Conservation (phyloP, 2,888 invertebrate genomes). For the Catocala fraxini region DNA sequence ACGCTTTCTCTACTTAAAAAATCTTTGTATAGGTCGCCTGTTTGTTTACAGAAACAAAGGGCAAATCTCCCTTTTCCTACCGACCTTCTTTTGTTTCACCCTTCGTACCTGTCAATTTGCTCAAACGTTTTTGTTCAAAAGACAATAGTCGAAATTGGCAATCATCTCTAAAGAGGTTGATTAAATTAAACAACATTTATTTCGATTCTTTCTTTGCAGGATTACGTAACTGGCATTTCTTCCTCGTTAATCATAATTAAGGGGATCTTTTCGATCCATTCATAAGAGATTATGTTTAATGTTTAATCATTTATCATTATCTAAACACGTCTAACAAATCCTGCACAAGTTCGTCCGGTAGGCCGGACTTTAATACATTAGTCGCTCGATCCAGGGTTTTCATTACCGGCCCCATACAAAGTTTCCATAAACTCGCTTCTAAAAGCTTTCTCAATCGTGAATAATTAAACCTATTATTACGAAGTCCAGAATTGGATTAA, state of each 20-base stretch:
- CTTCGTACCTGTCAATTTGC: not conserved
- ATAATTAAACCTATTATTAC: slow-evolving; percentile 80
- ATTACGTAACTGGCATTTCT: not conserved
- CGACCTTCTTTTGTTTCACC: slow-evolving; percentile 3
- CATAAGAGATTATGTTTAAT: slow-evolving; percentile 27
- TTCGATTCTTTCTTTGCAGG: not conserved
- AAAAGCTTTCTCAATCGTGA: slow-evolving; percentile 79
- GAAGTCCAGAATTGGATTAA: slow-evolving; percentile 74
- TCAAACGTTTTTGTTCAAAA: slow-evolving; percentile 4
- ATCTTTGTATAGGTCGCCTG: not conserved
- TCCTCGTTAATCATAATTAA: slow-evolving; percentile 16
- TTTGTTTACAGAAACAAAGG: slow-evolving; percentile 7
- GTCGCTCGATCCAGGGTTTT: slow-evolving; percentile 59
- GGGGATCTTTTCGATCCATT: slow-evolving; percentile 10
- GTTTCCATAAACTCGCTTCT: slow-evolving; percentile 68
- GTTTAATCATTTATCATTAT: slow-evolving; percentile 57
- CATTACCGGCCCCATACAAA: slow-evolving; percentile 72
- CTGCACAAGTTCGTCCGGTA: slow-evolving; percentile 42
- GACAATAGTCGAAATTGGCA: slow-evolving; percentile 6
- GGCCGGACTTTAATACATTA: slow-evolving; percentile 56
- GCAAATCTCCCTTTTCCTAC: not conserved
- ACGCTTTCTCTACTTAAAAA: no score
- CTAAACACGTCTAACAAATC: slow-evolving; percentile 55
- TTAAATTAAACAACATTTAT: slow-evolving; percentile 6
- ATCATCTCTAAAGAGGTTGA: slow-evolving; percentile 9